Evolutionary conservation across 1,140 invertebrate species (phyloP), one percentile per base, ranked within the genome.

Genomic region (Cydia splendana): DNA sequence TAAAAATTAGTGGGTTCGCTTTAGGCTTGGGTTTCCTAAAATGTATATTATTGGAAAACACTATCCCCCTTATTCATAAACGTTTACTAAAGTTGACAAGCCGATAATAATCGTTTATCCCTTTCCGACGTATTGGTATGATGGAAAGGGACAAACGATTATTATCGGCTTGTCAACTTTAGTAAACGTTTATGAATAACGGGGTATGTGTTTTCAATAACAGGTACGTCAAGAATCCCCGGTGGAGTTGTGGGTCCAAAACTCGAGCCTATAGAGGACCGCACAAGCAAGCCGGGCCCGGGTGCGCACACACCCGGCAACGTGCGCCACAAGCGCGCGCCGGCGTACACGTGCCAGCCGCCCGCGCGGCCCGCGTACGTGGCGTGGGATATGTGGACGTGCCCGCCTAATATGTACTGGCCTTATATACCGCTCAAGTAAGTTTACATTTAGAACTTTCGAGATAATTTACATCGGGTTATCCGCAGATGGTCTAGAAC

Each of bases 401-500:
- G 88, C 0, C 84, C 89, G n/a, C 89, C 90, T 12, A 92, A 92
- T 77, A 88, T 92, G 88, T 92, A 92, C 65, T 85, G 80, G 42
- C 88, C 90, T 10, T 77, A 84, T 4, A 82, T 84, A 65, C 84
- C 83, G 13, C 67, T 69, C 18, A 83, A 77, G 87, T 88, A 80
- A 78, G 78, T 82, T 42, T 10, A 42, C 1, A 10, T 42, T 9
- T 42, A 9, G 7, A 42, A 42, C 7, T 42, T 30, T 30, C 38
- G 34, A 38, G 34, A 38, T 38, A 38, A 5, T 38, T 38, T 38
- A 24, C 38, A 42, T 42, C 38, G n/a, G n/a, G n/a, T n/a, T n/a
- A n/a, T n/a, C n/a, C n/a, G n/a, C n/a, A n/a, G n/a, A n/a, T n/a
- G n/a, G n/a, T n/a, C n/a, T n/a, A n/a, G n/a, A n/a, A n/a, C n/a